Conservation (phyloP, 2,888 invertebrate species). For the Fabriciana adippe region DNA sequence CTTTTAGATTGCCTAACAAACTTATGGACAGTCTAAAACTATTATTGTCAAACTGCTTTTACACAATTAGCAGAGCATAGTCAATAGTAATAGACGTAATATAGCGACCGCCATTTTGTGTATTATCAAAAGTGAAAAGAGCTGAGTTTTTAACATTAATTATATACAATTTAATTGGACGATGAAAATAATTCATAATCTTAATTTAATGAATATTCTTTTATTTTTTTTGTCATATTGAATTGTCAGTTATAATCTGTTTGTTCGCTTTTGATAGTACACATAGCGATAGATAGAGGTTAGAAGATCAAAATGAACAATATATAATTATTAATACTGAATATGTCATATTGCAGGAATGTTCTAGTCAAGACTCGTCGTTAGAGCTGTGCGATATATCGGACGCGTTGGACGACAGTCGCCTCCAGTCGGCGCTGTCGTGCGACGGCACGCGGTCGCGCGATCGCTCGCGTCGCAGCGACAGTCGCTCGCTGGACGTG, state of each 20-base stretch:
- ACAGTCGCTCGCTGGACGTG: constrained; percentile 74
- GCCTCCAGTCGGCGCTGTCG: constrained; percentile 67
- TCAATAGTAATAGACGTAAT: background rate
- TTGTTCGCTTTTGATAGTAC: background rate
- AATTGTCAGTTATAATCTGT: no score
- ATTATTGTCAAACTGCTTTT: constrained; percentile 7
- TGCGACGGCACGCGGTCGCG: constrained; percentile 70
- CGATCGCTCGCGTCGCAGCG: constrained; percentile 73
- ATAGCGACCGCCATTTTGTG: background rate
- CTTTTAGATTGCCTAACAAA: constrained; percentile 11
- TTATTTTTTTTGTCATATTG: no score
- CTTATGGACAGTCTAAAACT: background rate
- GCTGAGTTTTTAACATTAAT: background rate
- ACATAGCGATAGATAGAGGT: background rate
- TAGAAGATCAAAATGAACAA: background rate
- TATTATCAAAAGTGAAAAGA: background rate
- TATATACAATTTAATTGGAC: no score
- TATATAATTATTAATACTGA: background rate
- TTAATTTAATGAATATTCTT: no score
- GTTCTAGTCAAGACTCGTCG: constrained; percentile 81
- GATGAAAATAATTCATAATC: no score
- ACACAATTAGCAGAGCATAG: background rate
- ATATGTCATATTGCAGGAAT: constrained; percentile 63
- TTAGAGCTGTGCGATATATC: constrained; percentile 74
- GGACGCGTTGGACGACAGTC: constrained; percentile 70